phyloP scores from a whole-genome alignment of 2,797 vertebrate species.

The Tarsius wallacei region DNA sequence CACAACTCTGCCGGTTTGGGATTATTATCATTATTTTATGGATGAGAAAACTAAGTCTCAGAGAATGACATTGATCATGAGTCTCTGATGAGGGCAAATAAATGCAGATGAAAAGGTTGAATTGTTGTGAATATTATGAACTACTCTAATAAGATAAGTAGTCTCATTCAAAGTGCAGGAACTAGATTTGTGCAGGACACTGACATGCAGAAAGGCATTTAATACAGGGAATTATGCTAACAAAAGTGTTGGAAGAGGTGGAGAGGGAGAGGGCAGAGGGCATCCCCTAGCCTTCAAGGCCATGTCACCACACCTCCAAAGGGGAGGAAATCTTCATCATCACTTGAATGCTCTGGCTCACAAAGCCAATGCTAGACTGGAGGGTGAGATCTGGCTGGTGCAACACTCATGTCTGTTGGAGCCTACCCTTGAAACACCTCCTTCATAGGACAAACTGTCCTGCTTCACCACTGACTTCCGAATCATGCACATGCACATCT shows the following conservation, averaged over 20 bases:
- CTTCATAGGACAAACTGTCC: not conserved
- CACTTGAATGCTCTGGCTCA: not conserved
- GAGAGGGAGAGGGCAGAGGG: not conserved
- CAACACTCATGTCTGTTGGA: rapidly evolving
- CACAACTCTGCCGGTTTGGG: not conserved
- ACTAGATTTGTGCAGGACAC: not conserved
- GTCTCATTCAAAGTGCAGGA: not conserved
- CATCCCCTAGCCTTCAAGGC: not conserved
- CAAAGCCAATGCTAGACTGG: not conserved
- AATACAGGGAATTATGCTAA: not conserved
- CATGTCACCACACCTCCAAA: not conserved
- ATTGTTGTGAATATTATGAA: not conserved
- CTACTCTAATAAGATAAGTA: not conserved
- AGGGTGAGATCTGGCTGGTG: not conserved
- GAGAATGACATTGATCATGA: not conserved
- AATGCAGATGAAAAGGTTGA: not conserved
- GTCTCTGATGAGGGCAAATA: not conserved
- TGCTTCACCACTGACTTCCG: not conserved
- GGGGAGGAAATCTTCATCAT: not conserved
- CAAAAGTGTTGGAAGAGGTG: not conserved
- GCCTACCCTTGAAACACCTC: too few relatives aligned
- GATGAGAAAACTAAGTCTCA: conserved; percentile 15
- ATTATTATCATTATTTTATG: not conserved
- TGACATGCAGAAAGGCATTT: not conserved
- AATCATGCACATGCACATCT: not conserved